Conservation (phyloP, 2,113 vertebrate species). For the Merops nubicus region DNA sequence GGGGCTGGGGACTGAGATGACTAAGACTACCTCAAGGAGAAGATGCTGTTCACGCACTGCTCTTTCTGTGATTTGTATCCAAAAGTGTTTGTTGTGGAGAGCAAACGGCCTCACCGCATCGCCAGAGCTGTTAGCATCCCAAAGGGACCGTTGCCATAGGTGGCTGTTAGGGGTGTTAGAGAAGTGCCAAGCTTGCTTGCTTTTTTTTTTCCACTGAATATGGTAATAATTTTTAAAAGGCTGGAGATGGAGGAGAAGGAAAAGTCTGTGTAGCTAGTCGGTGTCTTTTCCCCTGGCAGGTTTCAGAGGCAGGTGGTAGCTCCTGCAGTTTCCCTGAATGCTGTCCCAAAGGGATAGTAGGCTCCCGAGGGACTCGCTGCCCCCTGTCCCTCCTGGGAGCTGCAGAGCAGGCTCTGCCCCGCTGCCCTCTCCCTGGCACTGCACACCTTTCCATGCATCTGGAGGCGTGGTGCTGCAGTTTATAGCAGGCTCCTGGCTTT, state of each 20-base stretch:
- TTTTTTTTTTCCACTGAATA: too few relatives aligned
- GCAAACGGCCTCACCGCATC: constrained; percentile 49
- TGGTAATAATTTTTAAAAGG: background rate
- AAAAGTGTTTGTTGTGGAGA: constrained; percentile 31
- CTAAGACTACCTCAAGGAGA: constrained; percentile 95
- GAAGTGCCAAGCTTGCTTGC: constrained; percentile 63
- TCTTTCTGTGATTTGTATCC: constrained; percentile 67
- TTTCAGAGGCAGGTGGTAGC: background rate
- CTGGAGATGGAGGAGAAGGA: background rate
- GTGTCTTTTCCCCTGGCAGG: background rate
- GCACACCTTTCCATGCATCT: background rate
- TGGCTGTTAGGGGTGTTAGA: constrained; percentile 18
- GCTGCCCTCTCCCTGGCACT: background rate
- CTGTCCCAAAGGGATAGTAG: background rate
- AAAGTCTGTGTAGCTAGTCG: background rate
- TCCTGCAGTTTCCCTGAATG: background rate
- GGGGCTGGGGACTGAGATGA: constrained; percentile 79
- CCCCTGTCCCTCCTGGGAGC: background rate
- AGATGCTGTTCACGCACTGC: constrained; percentile 79
- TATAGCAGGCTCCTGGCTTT: background rate
- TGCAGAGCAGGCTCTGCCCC: background rate
- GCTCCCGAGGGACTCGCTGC: background rate
- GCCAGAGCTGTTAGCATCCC: constrained; percentile 31
- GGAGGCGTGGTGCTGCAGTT: background rate
- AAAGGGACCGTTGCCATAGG: background rate